Evolutionary conservation across 2,888 invertebrate species (phyloP).

Genomic region (Branchipolynoe longqiensis): DNA sequence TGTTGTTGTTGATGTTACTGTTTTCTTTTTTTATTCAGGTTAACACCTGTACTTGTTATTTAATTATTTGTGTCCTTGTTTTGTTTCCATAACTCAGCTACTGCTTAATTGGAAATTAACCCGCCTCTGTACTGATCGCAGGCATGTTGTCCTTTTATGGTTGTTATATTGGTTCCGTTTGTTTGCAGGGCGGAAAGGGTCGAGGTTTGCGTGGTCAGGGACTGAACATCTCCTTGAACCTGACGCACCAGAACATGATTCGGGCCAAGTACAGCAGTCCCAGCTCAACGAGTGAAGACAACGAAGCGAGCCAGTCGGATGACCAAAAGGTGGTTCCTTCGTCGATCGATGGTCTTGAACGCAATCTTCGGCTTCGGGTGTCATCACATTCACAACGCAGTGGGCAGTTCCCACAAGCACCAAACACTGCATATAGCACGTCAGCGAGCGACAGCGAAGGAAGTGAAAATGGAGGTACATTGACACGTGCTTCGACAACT

Average conservation of each 20-base stretch:
- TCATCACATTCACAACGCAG: neutral
- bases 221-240: conserved; percentile 61
- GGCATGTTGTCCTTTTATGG: neutral
- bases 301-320: conserved; percentile 31
- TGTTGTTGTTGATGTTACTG: no score
- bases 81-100: no score
- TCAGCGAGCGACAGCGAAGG: conserved; percentile 66
- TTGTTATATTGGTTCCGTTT: neutral
- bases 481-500: conserved; percentile 58
- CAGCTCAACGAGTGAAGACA: conserved; percentile 62
- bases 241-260: conserved; percentile 64
- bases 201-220: neutral
- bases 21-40: no score
- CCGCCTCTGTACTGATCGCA: neutral
- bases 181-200: conserved; percentile 5
- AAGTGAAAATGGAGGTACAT: neutral
- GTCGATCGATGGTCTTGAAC: neutral
- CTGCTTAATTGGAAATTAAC: neutral
- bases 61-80: no score
- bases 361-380: neutral
- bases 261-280: conserved; percentile 66
- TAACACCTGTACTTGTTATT: no score
- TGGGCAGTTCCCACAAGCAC: conserved; percentile 38
- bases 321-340: neutral
- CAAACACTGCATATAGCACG: conserved; percentile 58